Base-by-base conservation (phyloP, 2,113 vertebrate genomes). In the Misgurnus anguillicaudatus region DNA sequence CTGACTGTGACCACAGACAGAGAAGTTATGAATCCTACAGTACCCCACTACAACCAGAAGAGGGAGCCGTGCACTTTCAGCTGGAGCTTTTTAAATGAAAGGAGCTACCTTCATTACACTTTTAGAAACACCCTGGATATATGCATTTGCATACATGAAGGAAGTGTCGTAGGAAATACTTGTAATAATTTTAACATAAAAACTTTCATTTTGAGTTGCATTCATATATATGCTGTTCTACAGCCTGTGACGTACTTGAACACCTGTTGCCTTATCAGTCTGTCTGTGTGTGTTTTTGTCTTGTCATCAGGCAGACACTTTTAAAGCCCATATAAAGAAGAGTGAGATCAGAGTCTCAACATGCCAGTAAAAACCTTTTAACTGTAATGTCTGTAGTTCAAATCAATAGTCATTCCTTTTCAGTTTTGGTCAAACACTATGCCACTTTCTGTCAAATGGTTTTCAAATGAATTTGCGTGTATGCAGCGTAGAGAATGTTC, bases 201-300 rank as follows among this genome's bases (percentile, higher is more conserved):
- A 57, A 13, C 5, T 4, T 11, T 72, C 14, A n/a, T 77, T 63
- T 63, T 80, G 81, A 11, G 31, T 14, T 58, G 58, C 55, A 38
- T 11, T 10, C 39, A 67, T 3, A 39, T 69, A n/a, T n/a, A 53
- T 65, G 51, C 55, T 45, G 62, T 75, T n/a, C n/a, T n/a, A n/a
- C 70, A 75, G 36, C 38, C 61, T 69, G 10, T 55, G 65, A 67
- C 70, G 63, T 71, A 42, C 19, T 60, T 69, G 13, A 48, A 80
- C 67, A 80, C 58, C 78, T 72, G 58, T 79, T 87, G 87, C 86
- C 88, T 89, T 87, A 83, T 77, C 19, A 5, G 17, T 57, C 53
- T 81, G 72, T n/a, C 24, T 77, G 70, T 65, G 69, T 88, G 67
- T 81, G 48, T 36, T 64, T 48, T 77, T 81, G 2, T 85, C 19